phyloP scores from a whole-genome alignment of 2,797 vertebrate species.

The Scomberomorus guttatus region DNA sequence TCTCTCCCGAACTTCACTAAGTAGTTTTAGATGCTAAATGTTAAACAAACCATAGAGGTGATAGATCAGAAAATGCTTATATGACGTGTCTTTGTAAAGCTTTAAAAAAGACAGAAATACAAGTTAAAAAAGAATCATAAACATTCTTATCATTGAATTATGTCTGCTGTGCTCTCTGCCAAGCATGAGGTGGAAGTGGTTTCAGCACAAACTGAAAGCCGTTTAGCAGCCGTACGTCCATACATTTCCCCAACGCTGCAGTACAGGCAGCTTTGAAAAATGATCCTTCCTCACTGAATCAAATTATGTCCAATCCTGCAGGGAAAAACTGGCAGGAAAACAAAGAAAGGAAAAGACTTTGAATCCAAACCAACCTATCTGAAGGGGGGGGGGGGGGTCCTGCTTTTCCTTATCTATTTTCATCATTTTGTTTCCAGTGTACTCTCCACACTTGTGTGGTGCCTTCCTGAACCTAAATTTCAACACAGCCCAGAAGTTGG shows the following conservation, averaged over 20 bases:
- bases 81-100: too few relatives aligned
- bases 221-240: not conserved
- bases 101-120: not conserved
- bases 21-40: too few relatives aligned
- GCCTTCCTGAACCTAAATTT: too few relatives aligned
- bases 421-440: too few relatives aligned
- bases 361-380: conserved; percentile 24
- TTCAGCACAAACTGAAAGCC: conserved; percentile 5
- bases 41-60: not conserved
- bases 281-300: conserved; percentile 31
- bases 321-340: conserved; percentile 40
- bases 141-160: conserved; percentile 22
- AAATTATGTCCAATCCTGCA: conserved; percentile 44
- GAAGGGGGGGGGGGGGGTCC: too few relatives aligned
- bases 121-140: conserved; percentile 3
- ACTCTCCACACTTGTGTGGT: too few relatives aligned
- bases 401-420: too few relatives aligned
- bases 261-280: conserved; percentile 38
- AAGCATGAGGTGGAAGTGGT: conserved; percentile 40
- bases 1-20: too few relatives aligned
- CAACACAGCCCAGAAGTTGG: too few relatives aligned
- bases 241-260: conserved; percentile 15
- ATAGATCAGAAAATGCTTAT: too few relatives aligned
- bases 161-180: not conserved
- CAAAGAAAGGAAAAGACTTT: conserved; percentile 28